Base-by-base conservation (phyloP, 1,140 invertebrate species). In the Proctacanthus coquilletti region DNA sequence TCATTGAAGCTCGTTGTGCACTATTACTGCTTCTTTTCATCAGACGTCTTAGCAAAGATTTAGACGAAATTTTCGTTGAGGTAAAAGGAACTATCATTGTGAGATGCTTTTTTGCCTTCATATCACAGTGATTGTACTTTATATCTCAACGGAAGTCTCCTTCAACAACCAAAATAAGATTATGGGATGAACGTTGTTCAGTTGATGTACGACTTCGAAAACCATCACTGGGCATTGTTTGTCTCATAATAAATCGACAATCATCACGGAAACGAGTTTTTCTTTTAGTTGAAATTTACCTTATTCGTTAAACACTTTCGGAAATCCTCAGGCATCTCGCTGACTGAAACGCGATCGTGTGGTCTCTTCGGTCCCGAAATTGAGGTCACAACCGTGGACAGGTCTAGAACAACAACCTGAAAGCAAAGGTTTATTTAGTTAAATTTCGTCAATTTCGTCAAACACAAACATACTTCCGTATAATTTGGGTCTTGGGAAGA, bases 291-390 rank as follows among this genome's bases (percentile, higher is more conserved):
- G 25, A 21, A 38, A 57, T 63, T 66, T 69, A 91, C 83, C 71
- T 93, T 94, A 53, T 78, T 93, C n/a, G 71, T 74, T 0, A 98
- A 71, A 50, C 91, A 97, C 0, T 70, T 63, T 6, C 68, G 60
- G 61, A 98, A 98, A 61, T 97, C 93, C 19, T 65, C 53, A 51
- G 92, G 89, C 84, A 98, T 94, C 21, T 84, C 76, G 1, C 72
- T 62, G 0, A 98, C 86, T 0, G 87, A 73, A 3, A 98, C 89
- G 34, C 88, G 70, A 65, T 98, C 95, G 48, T 98, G 94, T 0
- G 94, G 94, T 44, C 94, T 65, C 60, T 98, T 98, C 0, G 95
- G 94, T 6, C 95, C 95, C 47, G 88, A 94, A 1, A 96, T 80
- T 37, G 88, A 96, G 3, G 93, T 84, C 8, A 87, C 87, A 1